Evolutionary conservation across 1,140 invertebrate genomes (phyloP).

Genomic region (Battus philenor): DNA sequence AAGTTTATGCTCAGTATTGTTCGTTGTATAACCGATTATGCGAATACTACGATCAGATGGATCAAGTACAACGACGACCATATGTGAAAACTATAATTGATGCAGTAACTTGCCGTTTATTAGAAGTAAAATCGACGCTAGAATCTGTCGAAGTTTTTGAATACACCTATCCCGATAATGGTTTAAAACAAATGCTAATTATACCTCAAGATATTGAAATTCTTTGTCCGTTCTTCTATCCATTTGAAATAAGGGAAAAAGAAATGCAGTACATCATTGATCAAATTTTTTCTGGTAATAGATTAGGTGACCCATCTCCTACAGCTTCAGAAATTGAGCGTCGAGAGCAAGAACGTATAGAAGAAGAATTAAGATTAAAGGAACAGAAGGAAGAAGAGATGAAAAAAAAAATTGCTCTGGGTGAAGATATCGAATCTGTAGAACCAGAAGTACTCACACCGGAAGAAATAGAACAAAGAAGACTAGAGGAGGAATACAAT

Average conservation of each 20-base stretch:
- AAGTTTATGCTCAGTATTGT: constrained; percentile 57
- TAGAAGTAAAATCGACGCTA: constrained; percentile 52
- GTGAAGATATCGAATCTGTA: constrained; percentile 39
- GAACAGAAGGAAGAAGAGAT: constrained; percentile 47
- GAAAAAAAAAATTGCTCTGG: constrained; percentile 45
- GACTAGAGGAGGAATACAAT: constrained; percentile 41
- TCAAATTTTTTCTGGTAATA: constrained; percentile 57
- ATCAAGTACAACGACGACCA: constrained; percentile 55
- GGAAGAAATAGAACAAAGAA: constrained; percentile 38
- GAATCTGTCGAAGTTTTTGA: constrained; percentile 63
- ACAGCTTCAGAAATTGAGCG: constrained; percentile 49
- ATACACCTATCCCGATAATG: constrained; percentile 62
- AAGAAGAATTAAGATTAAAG: constrained; percentile 38
- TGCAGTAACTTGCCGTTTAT: constrained; percentile 51
- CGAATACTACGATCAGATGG: constrained; percentile 67
- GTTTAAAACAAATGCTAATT: constrained; percentile 56
- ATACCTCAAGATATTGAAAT: constrained; percentile 54
- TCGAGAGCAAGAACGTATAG: constrained; percentile 36
- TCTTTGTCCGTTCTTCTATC: constrained; percentile 61
- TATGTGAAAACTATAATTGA: constrained; percentile 57
- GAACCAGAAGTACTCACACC: constrained; percentile 30
- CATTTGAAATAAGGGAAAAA: constrained; percentile 53
- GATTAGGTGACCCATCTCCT: constrained; percentile 56
- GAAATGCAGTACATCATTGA: constrained; percentile 65
- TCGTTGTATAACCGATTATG: constrained; percentile 59